Percentiles rank a stretch among this genome's conserved stretches.
These are phyloP conservation scores for Mastigias papua DNA, from an alignment of 30 jellyfish, hydroid and myxozoan species.

Conservation along the genomic window DNA sequence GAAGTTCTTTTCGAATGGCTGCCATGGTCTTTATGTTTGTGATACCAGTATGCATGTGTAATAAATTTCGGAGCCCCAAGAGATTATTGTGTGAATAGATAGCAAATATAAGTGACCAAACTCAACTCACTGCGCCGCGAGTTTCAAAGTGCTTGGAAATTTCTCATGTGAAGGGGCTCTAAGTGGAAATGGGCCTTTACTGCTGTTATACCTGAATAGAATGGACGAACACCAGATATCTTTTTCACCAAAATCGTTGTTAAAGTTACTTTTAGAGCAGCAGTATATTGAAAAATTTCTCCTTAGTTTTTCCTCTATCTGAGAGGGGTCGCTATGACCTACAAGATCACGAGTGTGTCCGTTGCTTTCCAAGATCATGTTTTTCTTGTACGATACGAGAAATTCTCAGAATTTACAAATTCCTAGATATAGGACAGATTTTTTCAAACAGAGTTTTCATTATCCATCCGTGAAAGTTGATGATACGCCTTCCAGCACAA, in stretches of 20 bases:
- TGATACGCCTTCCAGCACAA: conserved; percentile 22
- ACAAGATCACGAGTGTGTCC: not conserved
- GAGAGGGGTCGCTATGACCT: not conserved
- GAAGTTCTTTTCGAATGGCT: not conserved
- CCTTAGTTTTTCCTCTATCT: too few relatives aligned
- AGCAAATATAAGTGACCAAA: not conserved
- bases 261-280: too few relatives aligned
- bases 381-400: conserved; percentile 21
- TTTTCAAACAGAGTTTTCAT: conserved; percentile 42
- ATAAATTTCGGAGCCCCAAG: not conserved
- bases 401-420: conserved; percentile 27
- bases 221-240: too few relatives aligned
- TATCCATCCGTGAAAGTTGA: conserved; percentile 16
- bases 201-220: too few relatives aligned
- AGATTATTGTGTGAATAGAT: not conserved
- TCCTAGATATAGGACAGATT: conserved; percentile 25
- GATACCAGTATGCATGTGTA: too few relatives aligned
- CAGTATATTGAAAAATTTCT: too few relatives aligned
- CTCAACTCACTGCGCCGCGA: not conserved
- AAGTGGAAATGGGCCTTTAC: too few relatives aligned
- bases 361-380: conserved; percentile 15
- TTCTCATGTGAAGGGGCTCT: too few relatives aligned
- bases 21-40: not conserved
- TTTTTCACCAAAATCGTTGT: too few relatives aligned
- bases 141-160: too few relatives aligned